These are phyloP conservation scores for Lepidonotus clava DNA, from an alignment of 2,888 invertebrate species.

Conservation along the genomic window DNA sequence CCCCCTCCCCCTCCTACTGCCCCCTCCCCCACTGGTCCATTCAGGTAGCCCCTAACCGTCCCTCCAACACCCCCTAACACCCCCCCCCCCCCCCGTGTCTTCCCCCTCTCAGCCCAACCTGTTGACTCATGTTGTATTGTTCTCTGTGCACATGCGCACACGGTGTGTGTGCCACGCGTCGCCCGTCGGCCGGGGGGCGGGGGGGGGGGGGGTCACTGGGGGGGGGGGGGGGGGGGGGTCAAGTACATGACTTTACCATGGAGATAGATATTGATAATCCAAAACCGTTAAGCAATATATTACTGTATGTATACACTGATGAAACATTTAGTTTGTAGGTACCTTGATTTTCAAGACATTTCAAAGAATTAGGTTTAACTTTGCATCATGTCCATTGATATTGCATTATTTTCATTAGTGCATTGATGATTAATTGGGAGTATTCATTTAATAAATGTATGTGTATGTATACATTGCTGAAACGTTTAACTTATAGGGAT, in stretches of 20 bases:
- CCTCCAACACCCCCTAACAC: background rate
- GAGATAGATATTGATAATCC: too few relatives aligned
- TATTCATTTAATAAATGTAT: too few relatives aligned
- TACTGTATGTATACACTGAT: too few relatives aligned
- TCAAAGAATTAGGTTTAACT: too few relatives aligned
- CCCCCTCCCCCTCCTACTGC: background rate
- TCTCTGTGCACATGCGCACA: too few relatives aligned
- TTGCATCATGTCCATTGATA: too few relatives aligned
- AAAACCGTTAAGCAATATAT: too few relatives aligned
- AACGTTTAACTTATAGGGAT: too few relatives aligned
- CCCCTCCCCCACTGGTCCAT: background rate
- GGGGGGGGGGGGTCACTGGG: background rate
- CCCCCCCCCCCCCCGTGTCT: background rate
- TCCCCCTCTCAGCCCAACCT: background rate
- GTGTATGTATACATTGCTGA: too few relatives aligned
- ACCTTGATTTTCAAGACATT: background rate
- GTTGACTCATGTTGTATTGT: constrained; percentile 11
- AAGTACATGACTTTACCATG: background rate
- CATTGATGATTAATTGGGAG: too few relatives aligned
- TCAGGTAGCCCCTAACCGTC: background rate
- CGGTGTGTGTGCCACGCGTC: background rate
- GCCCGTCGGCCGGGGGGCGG: background rate
- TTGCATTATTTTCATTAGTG: too few relatives aligned
- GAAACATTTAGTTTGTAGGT: too few relatives aligned
- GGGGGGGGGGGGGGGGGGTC: background rate